Percentiles rank a stretch among this genome's conserved stretches.
Evolutionary conservation across 2,888 invertebrate species (phyloP).

Genomic region (Alitta virens): DNA sequence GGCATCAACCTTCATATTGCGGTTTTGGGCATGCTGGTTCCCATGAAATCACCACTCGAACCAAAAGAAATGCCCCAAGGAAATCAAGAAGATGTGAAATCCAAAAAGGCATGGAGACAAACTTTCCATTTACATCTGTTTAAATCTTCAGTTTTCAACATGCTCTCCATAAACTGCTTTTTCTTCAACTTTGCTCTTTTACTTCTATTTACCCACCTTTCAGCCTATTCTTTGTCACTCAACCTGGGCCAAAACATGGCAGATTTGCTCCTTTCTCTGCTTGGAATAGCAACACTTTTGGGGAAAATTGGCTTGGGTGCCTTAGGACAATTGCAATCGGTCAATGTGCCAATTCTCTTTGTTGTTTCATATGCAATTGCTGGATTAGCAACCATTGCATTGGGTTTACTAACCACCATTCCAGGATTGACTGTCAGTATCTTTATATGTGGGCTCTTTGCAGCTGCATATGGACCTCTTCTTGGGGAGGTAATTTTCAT

Average conservation of each 20-base stretch:
- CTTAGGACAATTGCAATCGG: constrained; percentile 23
- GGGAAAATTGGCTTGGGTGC: constrained; percentile 32
- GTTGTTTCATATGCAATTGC: constrained; percentile 26
- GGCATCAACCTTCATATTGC: constrained; percentile 9
- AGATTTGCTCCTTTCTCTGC: constrained; percentile 31
- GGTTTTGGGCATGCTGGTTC: not conserved
- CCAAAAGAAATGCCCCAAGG: too few species aligned
- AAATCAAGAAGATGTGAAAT: not conserved
- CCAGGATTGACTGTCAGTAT: constrained; percentile 25
- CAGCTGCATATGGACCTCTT: constrained; percentile 34
- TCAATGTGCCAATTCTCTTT: constrained; percentile 5
- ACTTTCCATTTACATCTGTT: constrained; percentile 7
- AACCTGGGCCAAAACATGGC: constrained; percentile 27
- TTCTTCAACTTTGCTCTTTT: constrained; percentile 36
- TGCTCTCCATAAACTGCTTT: constrained; percentile 30
- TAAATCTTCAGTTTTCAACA: not conserved
- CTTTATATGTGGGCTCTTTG: constrained; percentile 32
- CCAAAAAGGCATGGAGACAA: not conserved
- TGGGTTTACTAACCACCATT: constrained; percentile 24
- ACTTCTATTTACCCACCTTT: constrained; percentile 35
- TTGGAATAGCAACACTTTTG: constrained; percentile 34
- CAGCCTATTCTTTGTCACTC: constrained; percentile 28
- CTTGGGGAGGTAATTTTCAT: constrained; percentile 30
- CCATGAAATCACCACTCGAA: not conserved
- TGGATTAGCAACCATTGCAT: constrained; percentile 28